phyloP scores from a whole-genome alignment of 2,797 vertebrate species.

The Mastacembelus armatus region DNA sequence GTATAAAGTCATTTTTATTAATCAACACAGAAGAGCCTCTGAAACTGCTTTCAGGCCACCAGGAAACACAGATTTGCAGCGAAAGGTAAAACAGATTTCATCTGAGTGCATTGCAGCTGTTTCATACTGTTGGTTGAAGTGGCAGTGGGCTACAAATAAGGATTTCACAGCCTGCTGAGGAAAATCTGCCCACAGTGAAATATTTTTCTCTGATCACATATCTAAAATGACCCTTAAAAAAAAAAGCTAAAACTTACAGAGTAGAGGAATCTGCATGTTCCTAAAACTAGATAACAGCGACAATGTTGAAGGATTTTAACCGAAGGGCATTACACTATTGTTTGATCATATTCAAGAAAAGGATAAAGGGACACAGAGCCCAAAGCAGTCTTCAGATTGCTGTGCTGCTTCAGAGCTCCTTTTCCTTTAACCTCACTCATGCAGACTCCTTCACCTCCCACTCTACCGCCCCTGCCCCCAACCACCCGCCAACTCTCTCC shows the following conservation, averaged over 20 bases:
- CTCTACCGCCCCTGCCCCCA: slow-evolving; percentile 23
- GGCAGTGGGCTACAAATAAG: slow-evolving; percentile 5
- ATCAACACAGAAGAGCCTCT: neutral
- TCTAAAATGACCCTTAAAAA: neutral
- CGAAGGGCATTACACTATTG: neutral
- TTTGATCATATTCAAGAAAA: slow-evolving; percentile 6
- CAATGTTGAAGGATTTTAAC: neutral
- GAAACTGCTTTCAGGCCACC: neutral
- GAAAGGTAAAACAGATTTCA: neutral
- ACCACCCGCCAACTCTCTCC: slow-evolving; percentile 58
- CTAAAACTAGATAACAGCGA: neutral
- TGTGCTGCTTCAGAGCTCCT: slow-evolving; percentile 14
- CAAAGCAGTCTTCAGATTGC: slow-evolving; percentile 10
- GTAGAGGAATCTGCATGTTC: neutral
- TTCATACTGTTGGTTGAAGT: slow-evolving; percentile 5
- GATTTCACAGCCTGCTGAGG: slow-evolving; percentile 12
- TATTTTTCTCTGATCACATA: slow-evolving; percentile 20
- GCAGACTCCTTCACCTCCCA: slow-evolving; percentile 15
- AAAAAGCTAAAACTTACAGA: neutral
- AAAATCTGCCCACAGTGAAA: slow-evolving; percentile 9
- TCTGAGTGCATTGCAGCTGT: slow-evolving; percentile 1
- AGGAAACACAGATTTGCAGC: neutral
- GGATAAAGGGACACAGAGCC: slow-evolving; percentile 12
- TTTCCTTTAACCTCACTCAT: slow-evolving; percentile 42
- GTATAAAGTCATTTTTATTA: neutral